phyloP scores from a whole-genome alignment of 1,140 invertebrate species.

The Caenorhabditis tropicalis region DNA sequence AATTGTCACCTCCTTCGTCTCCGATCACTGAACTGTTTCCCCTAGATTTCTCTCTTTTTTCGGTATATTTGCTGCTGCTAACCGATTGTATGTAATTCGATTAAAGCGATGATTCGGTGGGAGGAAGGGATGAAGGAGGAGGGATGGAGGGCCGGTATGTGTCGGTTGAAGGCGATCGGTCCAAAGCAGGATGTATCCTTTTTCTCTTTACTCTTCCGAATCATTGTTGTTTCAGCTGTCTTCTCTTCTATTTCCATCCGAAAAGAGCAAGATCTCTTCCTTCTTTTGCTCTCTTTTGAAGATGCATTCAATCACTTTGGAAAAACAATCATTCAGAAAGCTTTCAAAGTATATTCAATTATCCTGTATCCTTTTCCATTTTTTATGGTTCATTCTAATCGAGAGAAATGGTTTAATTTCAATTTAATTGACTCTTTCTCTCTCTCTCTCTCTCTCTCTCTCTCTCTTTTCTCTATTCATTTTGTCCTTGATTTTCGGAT shows the following conservation, averaged over 20 bases:
- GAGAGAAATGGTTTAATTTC: background rate
- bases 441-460: background rate
- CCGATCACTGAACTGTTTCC: background rate
- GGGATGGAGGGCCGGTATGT: background rate
- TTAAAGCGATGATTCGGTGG: constrained; percentile 33
- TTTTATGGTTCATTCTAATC: background rate
- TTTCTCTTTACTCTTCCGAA: background rate
- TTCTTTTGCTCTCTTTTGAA: background rate
- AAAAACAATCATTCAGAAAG: background rate
- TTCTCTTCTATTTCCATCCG: background rate
- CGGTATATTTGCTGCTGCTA: background rate
- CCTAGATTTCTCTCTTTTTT: background rate
- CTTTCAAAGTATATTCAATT: background rate
- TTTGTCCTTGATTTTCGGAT: background rate
- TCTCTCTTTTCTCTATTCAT: background rate
- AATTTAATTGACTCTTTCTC: background rate
- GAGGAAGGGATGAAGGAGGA: too few species aligned
- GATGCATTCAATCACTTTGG: background rate
- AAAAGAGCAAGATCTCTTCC: too few species aligned
- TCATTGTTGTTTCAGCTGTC: constrained; percentile 39
- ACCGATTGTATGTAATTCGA: constrained; percentile 12
- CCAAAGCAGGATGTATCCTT: constrained; percentile 12
- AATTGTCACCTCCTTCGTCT: background rate
- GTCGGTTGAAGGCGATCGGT: background rate
- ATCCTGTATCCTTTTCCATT: background rate